Percentiles rank a stretch among this genome's conserved stretches.
Conservation (phyloP, 2,888 invertebrate genomes). For the Eumacrocentrus americanus region DNA sequence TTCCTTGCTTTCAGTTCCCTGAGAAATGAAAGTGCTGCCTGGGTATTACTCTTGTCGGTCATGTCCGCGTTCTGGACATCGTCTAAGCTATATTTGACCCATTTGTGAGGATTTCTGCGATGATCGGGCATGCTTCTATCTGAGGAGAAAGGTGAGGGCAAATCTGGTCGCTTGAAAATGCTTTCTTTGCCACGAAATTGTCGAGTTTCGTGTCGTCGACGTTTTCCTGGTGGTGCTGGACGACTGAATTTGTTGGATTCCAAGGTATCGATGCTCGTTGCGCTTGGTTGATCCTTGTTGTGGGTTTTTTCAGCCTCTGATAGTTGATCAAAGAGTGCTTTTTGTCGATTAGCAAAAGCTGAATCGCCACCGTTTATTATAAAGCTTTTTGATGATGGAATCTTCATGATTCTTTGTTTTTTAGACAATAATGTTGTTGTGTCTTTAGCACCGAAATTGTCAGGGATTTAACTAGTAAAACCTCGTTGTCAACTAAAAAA, state of each 20-base stretch:
- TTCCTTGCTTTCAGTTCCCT: slow-evolving; percentile 70
- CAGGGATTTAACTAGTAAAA: background rate
- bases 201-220: slow-evolving; percentile 63
- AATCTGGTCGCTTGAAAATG: slow-evolving; percentile 78
- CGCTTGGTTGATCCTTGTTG: slow-evolving; percentile 54
- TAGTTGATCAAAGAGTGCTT: slow-evolving; percentile 73
- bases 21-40: slow-evolving; percentile 79
- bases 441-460: background rate
- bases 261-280: slow-evolving; percentile 6
- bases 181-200: slow-evolving; percentile 76
- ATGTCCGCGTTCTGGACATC: slow-evolving; percentile 79
- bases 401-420: slow-evolving; percentile 25
- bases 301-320: slow-evolving; percentile 69
- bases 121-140: slow-evolving; percentile 63
- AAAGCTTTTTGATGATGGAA: slow-evolving; percentile 36
- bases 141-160: slow-evolving; percentile 65
- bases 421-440: background rate
- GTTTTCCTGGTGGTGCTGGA: slow-evolving; percentile 20
- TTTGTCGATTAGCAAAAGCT: slow-evolving; percentile 67
- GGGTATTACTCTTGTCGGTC: slow-evolving; percentile 78
- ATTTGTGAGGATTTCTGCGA: slow-evolving; percentile 79
- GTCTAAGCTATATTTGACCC: slow-evolving; percentile 79
- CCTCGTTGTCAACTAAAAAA: background rate
- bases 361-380: slow-evolving; percentile 48
- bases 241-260: slow-evolving; percentile 18